Evolutionary conservation across 2,113 vertebrate genomes (phyloP), one percentile per base, ranked within the genome.

Genomic region (human): DNA sequence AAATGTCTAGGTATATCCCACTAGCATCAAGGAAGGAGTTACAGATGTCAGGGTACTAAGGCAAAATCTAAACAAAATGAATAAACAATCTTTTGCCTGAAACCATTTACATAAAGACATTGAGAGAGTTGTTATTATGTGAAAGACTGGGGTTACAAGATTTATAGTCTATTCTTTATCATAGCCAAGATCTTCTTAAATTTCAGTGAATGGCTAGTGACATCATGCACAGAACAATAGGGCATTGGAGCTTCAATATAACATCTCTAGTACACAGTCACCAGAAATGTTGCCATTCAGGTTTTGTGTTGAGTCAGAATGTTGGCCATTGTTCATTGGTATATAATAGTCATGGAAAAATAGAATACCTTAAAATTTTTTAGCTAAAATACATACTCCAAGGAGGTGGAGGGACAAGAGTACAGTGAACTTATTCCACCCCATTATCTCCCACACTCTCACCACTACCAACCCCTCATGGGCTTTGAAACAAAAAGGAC

Each of bases 41-140:
- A 48, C 0, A 0, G n/a, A 57, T 45, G 2, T 43, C 14, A 11
- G 30, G 35, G 5, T 40, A 57, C 35, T 43, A 2, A 55, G 3
- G 22, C 25, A 40, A 45, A 32, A 87, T n/a, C 32, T 68, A 59
- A 88, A 83, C 13, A 70, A 27, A 83, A 17, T 43, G 23, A 40
- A 32, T 68, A 48, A 13, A n/a, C 9, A 43, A 17, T 2, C 2
- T 72, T 78, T 61, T n/a, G 45, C n/a, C 27, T 76, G 23, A 82
- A 73, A 30, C 12, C 4, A 59, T 35, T 85, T 94, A n/a, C 23
- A 55, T 48, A 23, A 81, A 76, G 5, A 23, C 23, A 64, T 45
- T 17, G 43, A 27, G 0, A 38, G 38, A 32, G 8, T 23, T 73
- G 18, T 81, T 38, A 43, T 12, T 27, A 57, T 27, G 35, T 57